phyloP scores from a whole-genome alignment of 2,113 vertebrate species.

The Tonatia bakeri region DNA sequence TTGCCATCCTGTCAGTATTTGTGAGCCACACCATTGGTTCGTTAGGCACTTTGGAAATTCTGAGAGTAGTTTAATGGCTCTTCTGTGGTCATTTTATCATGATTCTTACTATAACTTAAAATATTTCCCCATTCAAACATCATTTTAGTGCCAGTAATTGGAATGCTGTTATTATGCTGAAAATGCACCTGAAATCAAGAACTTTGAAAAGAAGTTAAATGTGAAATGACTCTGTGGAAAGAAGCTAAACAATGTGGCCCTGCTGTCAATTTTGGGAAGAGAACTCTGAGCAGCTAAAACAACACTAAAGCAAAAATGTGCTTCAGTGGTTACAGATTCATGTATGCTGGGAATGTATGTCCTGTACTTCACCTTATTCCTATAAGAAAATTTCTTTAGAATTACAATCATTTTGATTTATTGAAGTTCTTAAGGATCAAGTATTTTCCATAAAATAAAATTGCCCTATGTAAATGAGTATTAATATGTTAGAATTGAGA shows the following conservation, averaged over 20 bases:
- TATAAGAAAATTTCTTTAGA: background rate
- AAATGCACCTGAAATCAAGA: background rate
- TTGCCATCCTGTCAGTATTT: background rate
- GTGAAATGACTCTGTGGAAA: background rate
- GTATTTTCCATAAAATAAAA: background rate
- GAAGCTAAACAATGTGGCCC: background rate
- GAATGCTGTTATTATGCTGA: background rate
- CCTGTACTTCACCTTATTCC: background rate
- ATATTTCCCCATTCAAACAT: background rate
- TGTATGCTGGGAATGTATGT: background rate
- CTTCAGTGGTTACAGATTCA: background rate
- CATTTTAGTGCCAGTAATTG: background rate
- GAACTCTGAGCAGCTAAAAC: background rate
- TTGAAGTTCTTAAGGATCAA: background rate
- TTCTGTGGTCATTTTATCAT: background rate
- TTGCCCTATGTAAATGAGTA: background rate
- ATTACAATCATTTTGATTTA: background rate
- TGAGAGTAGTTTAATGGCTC: background rate
- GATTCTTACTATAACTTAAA: constrained; percentile 13
- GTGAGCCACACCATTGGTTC: background rate
- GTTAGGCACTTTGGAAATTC: background rate
- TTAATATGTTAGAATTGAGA: background rate
- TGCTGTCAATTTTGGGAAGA: background rate
- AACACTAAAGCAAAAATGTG: background rate
- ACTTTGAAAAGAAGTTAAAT: background rate